A percentile compares a stretch with the other conserved stretches of the same genome.
Conservation (phyloP, 2,113 vertebrate species). For the Nycticryphes semicollaris region DNA sequence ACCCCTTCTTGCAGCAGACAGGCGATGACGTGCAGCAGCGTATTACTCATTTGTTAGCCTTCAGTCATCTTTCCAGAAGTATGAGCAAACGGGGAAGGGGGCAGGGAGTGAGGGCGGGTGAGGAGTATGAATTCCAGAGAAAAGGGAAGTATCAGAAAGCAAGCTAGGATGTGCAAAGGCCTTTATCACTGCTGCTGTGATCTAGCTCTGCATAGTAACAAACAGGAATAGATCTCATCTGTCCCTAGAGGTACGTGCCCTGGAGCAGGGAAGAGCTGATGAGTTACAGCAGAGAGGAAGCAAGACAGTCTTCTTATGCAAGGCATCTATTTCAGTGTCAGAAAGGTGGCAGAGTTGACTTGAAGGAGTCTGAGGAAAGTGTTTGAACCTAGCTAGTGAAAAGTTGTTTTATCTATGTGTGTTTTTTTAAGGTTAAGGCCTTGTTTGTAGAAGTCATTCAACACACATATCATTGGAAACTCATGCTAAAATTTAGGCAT, state of each 20-base stretch:
- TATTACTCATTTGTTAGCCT: constrained; percentile 74
- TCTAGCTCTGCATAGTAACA: constrained; percentile 30
- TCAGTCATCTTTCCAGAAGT: constrained; percentile 73
- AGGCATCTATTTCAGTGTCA: not conserved
- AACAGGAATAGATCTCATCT: constrained; percentile 54
- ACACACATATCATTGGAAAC: not conserved
- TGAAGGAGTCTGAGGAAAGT: not conserved
- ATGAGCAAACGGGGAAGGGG: constrained; percentile 68
- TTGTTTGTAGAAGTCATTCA: not conserved
- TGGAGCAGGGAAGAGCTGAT: constrained; percentile 29
- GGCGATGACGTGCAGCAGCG: constrained; percentile 59
- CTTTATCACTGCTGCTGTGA: constrained; percentile 43
- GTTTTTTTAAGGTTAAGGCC: not conserved
- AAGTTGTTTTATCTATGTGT: not conserved
- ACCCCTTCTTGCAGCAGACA: constrained; percentile 68
- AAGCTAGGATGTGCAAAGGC: constrained; percentile 56
- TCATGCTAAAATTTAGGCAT: not conserved
- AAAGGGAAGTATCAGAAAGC: constrained; percentile 65
- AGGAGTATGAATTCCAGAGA: constrained; percentile 51
- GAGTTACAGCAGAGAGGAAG: constrained; percentile 48
- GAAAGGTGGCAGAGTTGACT: not conserved
- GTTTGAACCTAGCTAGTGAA: not conserved
- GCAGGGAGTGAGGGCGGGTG: constrained; percentile 11
- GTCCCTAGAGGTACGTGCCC: constrained; percentile 62
- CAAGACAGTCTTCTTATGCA: constrained; percentile 14